Evolutionary conservation across 2,797 vertebrate genomes (phyloP).

Genomic region (Calcarius lapponicus): DNA sequence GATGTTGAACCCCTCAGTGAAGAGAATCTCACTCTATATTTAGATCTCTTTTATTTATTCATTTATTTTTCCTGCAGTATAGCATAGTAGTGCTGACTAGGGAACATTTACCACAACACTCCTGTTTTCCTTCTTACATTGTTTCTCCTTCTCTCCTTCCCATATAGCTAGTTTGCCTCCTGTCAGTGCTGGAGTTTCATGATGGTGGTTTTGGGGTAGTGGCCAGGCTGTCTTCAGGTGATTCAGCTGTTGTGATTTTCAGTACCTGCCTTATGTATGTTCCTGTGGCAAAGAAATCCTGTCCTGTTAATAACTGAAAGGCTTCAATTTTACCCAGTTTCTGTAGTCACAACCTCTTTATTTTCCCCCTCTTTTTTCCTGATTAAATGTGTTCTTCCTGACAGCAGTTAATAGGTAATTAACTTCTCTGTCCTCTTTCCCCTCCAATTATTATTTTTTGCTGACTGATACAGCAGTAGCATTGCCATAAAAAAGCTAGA

Average conservation of each 20-base stretch:
- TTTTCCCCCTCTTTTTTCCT: not conserved
- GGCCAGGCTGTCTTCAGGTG: not conserved
- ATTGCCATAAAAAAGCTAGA: not conserved
- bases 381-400: not conserved
- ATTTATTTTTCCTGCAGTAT: slow-evolving; percentile 19
- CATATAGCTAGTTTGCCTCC: not conserved
- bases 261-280: not conserved
- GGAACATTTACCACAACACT: not conserved
- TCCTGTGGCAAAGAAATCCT: not conserved
- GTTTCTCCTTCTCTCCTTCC: not conserved
- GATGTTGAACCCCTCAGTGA: not conserved
- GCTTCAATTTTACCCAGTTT: not conserved
- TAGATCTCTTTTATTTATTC: slow-evolving; percentile 14
- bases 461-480: not conserved
- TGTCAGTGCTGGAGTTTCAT: not conserved
- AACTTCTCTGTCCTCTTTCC: not conserved
- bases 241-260: not conserved
- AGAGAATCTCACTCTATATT: slow-evolving; percentile 23
- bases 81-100: not conserved
- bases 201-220: not conserved
- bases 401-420: not conserved
- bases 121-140: not conserved
- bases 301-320: not conserved
- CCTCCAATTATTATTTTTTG: not conserved
- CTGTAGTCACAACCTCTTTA: not conserved